Conservation (phyloP, 2,113 vertebrate species). For the Apteryx owenii region DNA sequence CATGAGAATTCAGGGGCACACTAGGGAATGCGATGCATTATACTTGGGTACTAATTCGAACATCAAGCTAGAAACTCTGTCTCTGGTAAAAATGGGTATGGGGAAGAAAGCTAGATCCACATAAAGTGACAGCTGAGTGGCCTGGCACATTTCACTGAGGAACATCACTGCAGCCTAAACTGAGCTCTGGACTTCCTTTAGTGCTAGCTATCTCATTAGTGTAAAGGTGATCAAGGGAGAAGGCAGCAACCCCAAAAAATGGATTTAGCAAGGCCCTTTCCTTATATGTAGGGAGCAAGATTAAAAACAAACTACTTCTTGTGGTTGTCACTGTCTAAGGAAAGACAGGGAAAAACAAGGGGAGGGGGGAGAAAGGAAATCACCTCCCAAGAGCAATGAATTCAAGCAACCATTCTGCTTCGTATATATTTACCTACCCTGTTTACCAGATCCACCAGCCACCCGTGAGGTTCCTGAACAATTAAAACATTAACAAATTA, state of each 20-base stretch:
- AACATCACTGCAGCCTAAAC: neutral
- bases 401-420: neutral
- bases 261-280: neutral
- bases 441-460: slow-evolving; percentile 98
- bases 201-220: fast-evolving
- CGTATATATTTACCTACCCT: slow-evolving; percentile 80
- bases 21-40: neutral
- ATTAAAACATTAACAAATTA: slow-evolving; percentile 44
- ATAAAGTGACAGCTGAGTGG: neutral
- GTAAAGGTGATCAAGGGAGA: neutral
- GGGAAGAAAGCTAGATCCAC: neutral
- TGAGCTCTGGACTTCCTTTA: neutral
- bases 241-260: neutral
- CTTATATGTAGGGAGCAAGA: neutral
- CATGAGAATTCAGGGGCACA: neutral
- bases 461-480: slow-evolving; percentile 96
- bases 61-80: neutral
- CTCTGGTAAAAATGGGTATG: neutral
- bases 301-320: neutral
- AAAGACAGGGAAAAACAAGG: neutral
- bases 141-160: neutral
- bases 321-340: neutral
- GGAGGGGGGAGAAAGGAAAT: neutral
- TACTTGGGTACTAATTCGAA: neutral
- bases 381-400: neutral